Evolutionary conservation across 92 coral and sea anemone genomes (phyloP).

Genomic region (Chrysogorgia sp.): DNA sequence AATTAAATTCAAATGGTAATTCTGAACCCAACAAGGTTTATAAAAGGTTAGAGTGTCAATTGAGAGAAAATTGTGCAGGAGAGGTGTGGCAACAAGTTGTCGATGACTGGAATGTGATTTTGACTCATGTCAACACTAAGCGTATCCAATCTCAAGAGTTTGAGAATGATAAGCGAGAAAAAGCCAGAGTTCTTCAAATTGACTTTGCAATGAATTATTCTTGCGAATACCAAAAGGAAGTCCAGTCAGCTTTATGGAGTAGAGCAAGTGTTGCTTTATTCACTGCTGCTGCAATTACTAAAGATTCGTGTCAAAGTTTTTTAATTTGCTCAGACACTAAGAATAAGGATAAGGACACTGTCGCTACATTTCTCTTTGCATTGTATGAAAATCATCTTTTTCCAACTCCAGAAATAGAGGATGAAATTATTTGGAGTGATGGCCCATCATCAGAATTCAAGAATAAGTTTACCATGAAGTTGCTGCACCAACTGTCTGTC

Average conservation of each 20-base stretch:
- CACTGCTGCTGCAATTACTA: slow-evolving; percentile 37
- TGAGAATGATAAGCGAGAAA: slow-evolving; percentile 19
- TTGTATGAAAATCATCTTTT: slow-evolving; percentile 44
- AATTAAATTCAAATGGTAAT: slow-evolving; percentile 1
- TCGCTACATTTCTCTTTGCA: slow-evolving; percentile 34
- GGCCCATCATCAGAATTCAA: slow-evolving; percentile 74
- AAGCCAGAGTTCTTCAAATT: slow-evolving; percentile 44
- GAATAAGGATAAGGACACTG: slow-evolving; percentile 54
- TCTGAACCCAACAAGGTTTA: not conserved
- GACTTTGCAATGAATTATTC: slow-evolving; percentile 56
- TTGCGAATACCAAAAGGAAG: slow-evolving; percentile 52
- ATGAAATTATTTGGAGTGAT: slow-evolving; percentile 61
- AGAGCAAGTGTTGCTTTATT: slow-evolving; percentile 52
- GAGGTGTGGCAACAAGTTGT: slow-evolving; percentile 25
- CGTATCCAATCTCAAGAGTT: slow-evolving; percentile 27
- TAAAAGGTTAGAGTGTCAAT: slow-evolving; percentile 4
- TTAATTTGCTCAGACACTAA: slow-evolving; percentile 50
- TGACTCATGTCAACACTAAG: slow-evolving; percentile 21
- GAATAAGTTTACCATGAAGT: slow-evolving; percentile 64
- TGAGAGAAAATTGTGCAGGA: slow-evolving; percentile 1
- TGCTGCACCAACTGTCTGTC: slow-evolving; percentile 55
- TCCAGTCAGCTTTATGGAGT: slow-evolving; percentile 55
- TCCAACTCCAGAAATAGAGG: slow-evolving; percentile 35
- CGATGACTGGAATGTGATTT: slow-evolving; percentile 11
- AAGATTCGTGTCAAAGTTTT: slow-evolving; percentile 35